Evolutionary conservation across 30 jellyfish, hydroid and myxozoan genomes (phyloP).

Genomic region (Morbakka virulenta): DNA sequence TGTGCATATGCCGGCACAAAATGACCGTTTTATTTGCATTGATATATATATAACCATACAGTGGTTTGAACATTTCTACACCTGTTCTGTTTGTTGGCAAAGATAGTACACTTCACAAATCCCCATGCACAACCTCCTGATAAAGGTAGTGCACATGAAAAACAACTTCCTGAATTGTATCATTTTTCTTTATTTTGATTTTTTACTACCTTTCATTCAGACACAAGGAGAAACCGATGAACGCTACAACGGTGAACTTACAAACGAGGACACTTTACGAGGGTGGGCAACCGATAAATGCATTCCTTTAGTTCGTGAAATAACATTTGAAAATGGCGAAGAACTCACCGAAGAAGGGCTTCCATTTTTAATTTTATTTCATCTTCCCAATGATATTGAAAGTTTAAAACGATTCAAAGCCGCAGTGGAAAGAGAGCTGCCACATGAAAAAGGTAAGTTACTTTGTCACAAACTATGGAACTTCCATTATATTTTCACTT

Average conservation of each 20-base stretch:
- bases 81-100: too few relatives aligned
- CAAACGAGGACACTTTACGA: constrained; percentile 43
- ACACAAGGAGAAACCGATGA: constrained; percentile 80
- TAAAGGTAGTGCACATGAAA: too few relatives aligned
- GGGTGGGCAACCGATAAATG: constrained; percentile 96
- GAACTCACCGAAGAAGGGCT: constrained; percentile 98
- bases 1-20: too few relatives aligned
- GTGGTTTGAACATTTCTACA: too few relatives aligned
- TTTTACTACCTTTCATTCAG: constrained; percentile 10
- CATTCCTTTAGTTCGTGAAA: constrained; percentile 90
- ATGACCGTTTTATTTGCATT: too few relatives aligned
- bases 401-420: constrained; percentile 63
- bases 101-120: too few relatives aligned
- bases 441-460: constrained; percentile 74
- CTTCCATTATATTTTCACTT: not conserved
- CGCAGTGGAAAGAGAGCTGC: constrained; percentile 73
- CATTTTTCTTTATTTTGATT: not conserved
- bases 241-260: constrained; percentile 57
- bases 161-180: too few relatives aligned
- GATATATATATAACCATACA: too few relatives aligned
- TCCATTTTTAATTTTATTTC: constrained; percentile 91
- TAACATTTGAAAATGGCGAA: constrained; percentile 98
- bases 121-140: too few relatives aligned
- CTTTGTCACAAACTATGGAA: not conserved
- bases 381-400: constrained; percentile 69